Percentiles rank a stretch among this genome's conserved stretches.
These are phyloP conservation scores for Hiodon alosoides DNA, from an alignment of 2,113 vertebrate species.

Conservation along the genomic window DNA sequence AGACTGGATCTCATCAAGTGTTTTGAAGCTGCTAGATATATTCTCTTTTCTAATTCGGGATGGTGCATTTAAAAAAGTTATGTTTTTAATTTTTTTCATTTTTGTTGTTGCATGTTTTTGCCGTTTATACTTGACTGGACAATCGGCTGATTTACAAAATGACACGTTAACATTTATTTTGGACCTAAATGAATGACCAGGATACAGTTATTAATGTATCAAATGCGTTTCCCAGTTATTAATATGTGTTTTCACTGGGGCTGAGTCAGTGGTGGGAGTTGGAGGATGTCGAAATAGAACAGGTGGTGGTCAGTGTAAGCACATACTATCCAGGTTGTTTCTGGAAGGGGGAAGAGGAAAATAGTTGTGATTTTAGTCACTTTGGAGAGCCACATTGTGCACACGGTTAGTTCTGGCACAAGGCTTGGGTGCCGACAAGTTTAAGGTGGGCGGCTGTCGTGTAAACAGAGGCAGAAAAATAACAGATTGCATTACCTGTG, in stretches of 20 bases:
- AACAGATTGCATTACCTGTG: constrained; percentile 22
- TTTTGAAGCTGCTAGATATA: no score
- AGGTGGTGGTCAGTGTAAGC: background rate
- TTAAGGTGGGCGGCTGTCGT: background rate
- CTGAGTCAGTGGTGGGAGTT: background rate
- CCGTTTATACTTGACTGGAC: no score
- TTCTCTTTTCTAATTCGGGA: no score
- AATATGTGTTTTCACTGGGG: background rate
- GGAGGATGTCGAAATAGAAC: background rate
- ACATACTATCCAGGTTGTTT: background rate
- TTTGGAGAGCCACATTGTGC: background rate
- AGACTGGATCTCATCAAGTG: no score
- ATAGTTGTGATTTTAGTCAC: background rate
- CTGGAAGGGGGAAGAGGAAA: background rate
- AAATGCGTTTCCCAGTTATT: no score
- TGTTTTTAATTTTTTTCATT: no score
- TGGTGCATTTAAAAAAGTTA: no score
- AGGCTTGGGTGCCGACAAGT: constrained; percentile 3
- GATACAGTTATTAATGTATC: no score
- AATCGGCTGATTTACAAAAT: no score
- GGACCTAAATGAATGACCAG: no score
- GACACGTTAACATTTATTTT: no score
- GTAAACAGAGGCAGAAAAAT: constrained; percentile 18
- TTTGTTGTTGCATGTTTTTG: no score
- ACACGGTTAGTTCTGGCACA: background rate